Percentiles rank a stretch among this genome's conserved stretches.
Conservation (phyloP, 2,797 vertebrate species). For the Chelmon rostratus region DNA sequence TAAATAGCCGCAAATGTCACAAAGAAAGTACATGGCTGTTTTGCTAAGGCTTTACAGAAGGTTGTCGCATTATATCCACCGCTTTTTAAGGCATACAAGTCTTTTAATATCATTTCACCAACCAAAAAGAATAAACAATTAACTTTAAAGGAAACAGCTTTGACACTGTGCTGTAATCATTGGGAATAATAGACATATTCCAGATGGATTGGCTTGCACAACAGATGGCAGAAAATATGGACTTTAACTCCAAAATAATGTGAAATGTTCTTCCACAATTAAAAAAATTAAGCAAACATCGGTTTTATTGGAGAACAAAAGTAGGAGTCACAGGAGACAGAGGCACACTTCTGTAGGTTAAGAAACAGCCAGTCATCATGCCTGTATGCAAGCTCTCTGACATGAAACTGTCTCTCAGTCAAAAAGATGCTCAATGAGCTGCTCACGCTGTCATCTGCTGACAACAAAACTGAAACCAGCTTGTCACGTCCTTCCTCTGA, state of each 20-base stretch:
- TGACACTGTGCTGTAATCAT: neutral
- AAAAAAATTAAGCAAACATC: neutral
- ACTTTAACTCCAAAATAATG: conserved; percentile 8
- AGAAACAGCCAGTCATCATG: conserved; percentile 21
- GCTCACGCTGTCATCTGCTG: conserved; percentile 24
- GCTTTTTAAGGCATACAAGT: neutral
- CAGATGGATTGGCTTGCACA: conserved; percentile 36
- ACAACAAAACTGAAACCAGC: conserved; percentile 42
- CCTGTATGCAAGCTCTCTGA: conserved; percentile 12
- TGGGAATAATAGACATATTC: conserved; percentile 8
- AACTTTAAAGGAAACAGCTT: neutral
- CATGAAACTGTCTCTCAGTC: conserved; percentile 11
- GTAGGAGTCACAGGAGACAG: neutral
- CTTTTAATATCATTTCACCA: neutral
- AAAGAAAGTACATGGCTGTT: neutral
- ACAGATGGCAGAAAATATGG: conserved; percentile 42
- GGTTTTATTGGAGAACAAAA: neutral
- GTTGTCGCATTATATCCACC: neutral
- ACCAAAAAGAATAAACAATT: neutral
- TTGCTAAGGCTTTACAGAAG: neutral
- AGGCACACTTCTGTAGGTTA: conserved; percentile 10
- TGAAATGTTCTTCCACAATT: conserved; percentile 4
- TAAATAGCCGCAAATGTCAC: neutral
- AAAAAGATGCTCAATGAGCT: conserved; percentile 1
- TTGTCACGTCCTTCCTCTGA: conserved; percentile 46